phyloP scores from a whole-genome alignment of 2,113 vertebrate species.

The Bothrops jararaca region DNA sequence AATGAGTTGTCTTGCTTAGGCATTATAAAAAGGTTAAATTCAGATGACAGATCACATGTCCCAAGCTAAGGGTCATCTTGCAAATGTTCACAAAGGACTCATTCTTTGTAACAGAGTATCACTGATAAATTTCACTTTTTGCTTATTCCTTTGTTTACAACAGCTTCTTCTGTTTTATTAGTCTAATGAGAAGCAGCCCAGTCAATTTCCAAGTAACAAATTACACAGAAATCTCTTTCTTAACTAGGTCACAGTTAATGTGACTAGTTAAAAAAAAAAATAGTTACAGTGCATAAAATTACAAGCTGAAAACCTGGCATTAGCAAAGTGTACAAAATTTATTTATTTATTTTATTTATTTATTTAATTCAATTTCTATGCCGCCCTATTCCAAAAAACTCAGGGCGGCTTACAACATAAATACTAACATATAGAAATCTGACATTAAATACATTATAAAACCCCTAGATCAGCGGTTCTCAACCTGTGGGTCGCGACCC shows the following conservation, averaged over 20 bases:
- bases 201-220: neutral
- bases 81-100: neutral
- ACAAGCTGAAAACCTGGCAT: slow-evolving; percentile 16
- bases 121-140: neutral
- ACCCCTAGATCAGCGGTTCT: too few species aligned
- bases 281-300: slow-evolving; percentile 15
- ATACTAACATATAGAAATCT: too few species aligned
- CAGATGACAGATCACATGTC: neutral
- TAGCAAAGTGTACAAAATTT: slow-evolving; percentile 36
- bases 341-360: too few species aligned
- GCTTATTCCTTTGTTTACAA: neutral
- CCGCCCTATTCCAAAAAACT: too few species aligned
- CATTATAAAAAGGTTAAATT: neutral
- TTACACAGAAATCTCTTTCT: neutral
- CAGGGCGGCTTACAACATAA: too few species aligned
- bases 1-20: neutral
- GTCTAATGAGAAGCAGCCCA: neutral
- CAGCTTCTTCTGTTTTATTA: neutral
- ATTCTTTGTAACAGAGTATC: neutral
- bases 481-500: too few species aligned
- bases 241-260: neutral
- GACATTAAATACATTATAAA: too few species aligned
- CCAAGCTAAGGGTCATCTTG: neutral
- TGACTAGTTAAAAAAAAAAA: slow-evolving; percentile 22
- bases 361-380: too few species aligned